Evolutionary conservation across 2,797 vertebrate genomes (phyloP).

Genomic region (Gymnothorax reevesii): DNA sequence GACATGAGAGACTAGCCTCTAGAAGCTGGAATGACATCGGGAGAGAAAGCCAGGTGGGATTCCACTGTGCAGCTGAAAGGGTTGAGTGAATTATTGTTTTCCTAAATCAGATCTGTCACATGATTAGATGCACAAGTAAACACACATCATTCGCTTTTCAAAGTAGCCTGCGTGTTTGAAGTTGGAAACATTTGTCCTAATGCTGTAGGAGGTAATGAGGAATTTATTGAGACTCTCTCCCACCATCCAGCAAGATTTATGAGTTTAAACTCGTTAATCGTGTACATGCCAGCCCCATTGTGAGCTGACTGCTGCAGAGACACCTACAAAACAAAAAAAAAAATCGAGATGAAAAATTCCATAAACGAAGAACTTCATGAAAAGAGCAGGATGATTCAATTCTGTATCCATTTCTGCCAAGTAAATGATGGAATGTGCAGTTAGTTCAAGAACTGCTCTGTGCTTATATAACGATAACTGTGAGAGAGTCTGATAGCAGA

Average conservation of each 20-base stretch:
- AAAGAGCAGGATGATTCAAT: background rate
- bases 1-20: background rate
- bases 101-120: constrained; percentile 51
- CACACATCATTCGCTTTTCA: constrained; percentile 55
- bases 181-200: constrained; percentile 51
- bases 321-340: constrained; percentile 9
- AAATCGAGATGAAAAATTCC: background rate
- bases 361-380: background rate
- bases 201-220: constrained; percentile 69
- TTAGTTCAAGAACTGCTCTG: background rate
- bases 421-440: background rate
- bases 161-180: constrained; percentile 47
- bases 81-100: constrained; percentile 48
- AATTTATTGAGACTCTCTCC: constrained; percentile 70
- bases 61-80: background rate
- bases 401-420: background rate
- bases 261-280: constrained; percentile 72
- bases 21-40: background rate
- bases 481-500: background rate
- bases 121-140: constrained; percentile 42
- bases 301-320: constrained; percentile 29
- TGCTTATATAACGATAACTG: background rate
- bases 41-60: background rate
- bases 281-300: constrained; percentile 55
- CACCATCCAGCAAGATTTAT: constrained; percentile 62